Evolutionary conservation across 2,797 vertebrate genomes (phyloP).

Genomic region (Pelobates cultripes): DNA sequence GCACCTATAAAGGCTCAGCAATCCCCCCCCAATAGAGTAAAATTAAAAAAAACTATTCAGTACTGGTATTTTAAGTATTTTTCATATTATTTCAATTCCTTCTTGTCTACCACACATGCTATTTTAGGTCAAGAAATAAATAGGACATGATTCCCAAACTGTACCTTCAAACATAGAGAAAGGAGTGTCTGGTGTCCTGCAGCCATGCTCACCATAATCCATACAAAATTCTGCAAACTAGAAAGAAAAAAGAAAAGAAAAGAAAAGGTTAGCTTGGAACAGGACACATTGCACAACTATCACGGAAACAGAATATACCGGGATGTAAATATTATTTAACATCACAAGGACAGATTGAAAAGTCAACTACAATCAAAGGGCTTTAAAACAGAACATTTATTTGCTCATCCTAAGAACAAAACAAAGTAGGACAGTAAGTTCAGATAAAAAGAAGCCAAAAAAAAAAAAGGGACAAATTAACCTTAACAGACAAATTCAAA

Average conservation of each 20-base stretch:
- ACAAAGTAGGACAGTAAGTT: too few relatives aligned
- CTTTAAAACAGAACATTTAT: not conserved
- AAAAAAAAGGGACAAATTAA: too few relatives aligned
- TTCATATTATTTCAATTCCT: too few relatives aligned
- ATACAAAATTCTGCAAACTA: slow-evolving; percentile 98
- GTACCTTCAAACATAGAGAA: slow-evolving; percentile 98
- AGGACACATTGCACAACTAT: not conserved
- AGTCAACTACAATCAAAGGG: not conserved
- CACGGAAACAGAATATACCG: not conserved
- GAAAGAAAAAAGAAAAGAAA: slow-evolving; percentile 22
- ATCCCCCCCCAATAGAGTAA: too few relatives aligned
- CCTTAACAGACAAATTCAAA: too few relatives aligned
- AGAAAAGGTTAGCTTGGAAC: not conserved
- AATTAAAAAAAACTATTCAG: too few relatives aligned
- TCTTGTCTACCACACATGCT: too few relatives aligned
- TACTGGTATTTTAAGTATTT: too few relatives aligned
- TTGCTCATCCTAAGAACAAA: not conserved
- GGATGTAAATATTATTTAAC: not conserved
- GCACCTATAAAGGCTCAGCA: too few relatives aligned
- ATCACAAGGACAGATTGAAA: not conserved
- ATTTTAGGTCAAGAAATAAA: too few relatives aligned
- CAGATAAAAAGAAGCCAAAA: too few relatives aligned
- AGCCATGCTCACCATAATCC: slow-evolving; percentile 92
- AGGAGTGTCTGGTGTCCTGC: slow-evolving; percentile 90
- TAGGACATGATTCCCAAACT: not conserved